These are phyloP conservation scores for Crotalus tigris DNA, from an alignment of 2,113 vertebrate species.

Conservation along the genomic window DNA sequence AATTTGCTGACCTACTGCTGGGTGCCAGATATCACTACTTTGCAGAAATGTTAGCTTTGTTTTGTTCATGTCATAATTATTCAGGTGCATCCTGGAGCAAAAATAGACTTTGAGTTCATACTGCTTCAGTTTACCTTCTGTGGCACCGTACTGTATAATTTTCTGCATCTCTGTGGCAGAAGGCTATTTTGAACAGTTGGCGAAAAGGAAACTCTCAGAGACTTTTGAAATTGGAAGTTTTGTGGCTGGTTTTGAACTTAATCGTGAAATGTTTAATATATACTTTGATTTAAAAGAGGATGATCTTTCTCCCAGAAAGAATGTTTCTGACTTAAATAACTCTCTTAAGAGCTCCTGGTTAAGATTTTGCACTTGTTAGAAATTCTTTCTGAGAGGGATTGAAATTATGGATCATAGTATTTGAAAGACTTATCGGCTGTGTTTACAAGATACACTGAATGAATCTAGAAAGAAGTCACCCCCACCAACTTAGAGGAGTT, in stretches of 20 bases:
- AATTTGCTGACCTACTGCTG: slow-evolving; percentile 59
- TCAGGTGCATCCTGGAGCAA: slow-evolving; percentile 47
- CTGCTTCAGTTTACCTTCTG: slow-evolving; percentile 41
- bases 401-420: background rate
- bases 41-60: slow-evolving; percentile 52
- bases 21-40: slow-evolving; percentile 60
- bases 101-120: slow-evolving; percentile 27
- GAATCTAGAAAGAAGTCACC: background rate
- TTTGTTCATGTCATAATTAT: slow-evolving; percentile 43
- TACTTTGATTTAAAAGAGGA: background rate
- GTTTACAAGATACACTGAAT: background rate
- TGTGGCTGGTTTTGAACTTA: background rate
- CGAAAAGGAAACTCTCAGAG: background rate
- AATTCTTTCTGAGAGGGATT: background rate
- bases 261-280: background rate
- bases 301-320: background rate
- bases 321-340: background rate
- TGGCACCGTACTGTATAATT: slow-evolving; percentile 41
- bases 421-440: background rate
- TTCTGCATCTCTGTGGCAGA: slow-evolving; percentile 19
- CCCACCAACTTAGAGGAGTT: background rate
- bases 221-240: slow-evolving; percentile 21
- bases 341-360: background rate
- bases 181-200: slow-evolving; percentile 31
- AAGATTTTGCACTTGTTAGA: background rate